These are phyloP conservation scores for Globia sparganii DNA, from an alignment of 2,888 invertebrate genomes.

Conservation along the genomic window DNA sequence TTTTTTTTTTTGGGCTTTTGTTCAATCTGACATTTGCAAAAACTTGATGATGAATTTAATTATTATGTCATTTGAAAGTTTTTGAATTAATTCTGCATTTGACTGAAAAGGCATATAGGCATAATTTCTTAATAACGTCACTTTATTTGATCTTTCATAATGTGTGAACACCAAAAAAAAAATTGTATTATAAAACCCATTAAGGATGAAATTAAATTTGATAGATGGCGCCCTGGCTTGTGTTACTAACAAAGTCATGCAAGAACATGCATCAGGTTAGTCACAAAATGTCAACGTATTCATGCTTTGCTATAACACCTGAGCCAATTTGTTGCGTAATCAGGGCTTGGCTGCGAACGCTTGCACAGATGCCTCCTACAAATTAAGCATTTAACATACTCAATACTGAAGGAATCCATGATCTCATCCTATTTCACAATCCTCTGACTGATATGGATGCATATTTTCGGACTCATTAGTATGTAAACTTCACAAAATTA, in stretches of 20 bases:
- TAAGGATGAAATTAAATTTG: slow-evolving; percentile 19
- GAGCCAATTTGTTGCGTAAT: slow-evolving; percentile 78
- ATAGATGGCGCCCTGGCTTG: slow-evolving; percentile 34
- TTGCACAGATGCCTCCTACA: slow-evolving; percentile 76
- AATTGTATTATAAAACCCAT: background rate
- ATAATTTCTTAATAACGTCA: slow-evolving; percentile 10
- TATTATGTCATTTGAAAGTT: slow-evolving; percentile 13
- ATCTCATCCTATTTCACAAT: slow-evolving; percentile 67
- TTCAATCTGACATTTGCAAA: slow-evolving; percentile 39
- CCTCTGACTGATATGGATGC: slow-evolving; percentile 46
- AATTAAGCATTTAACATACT: slow-evolving; percentile 77
- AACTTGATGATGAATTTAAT: slow-evolving; percentile 2
- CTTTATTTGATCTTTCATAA: slow-evolving; percentile 1
- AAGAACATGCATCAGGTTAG: slow-evolving; percentile 66
- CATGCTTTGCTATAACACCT: slow-evolving; percentile 69
- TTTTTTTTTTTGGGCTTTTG: background rate
- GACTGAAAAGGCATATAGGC: background rate
- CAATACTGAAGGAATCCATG: slow-evolving; percentile 76
- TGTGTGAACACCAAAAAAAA: background rate
- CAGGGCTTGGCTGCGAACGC: slow-evolving; percentile 76
- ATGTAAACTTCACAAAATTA: slow-evolving; percentile 23
- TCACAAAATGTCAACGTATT: slow-evolving; percentile 72
- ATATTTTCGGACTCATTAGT: slow-evolving; percentile 34
- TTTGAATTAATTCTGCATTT: slow-evolving; percentile 17
- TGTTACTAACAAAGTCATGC: slow-evolving; percentile 59